Conservation (phyloP, 2,797 vertebrate species). For the Cygnus olor region DNA sequence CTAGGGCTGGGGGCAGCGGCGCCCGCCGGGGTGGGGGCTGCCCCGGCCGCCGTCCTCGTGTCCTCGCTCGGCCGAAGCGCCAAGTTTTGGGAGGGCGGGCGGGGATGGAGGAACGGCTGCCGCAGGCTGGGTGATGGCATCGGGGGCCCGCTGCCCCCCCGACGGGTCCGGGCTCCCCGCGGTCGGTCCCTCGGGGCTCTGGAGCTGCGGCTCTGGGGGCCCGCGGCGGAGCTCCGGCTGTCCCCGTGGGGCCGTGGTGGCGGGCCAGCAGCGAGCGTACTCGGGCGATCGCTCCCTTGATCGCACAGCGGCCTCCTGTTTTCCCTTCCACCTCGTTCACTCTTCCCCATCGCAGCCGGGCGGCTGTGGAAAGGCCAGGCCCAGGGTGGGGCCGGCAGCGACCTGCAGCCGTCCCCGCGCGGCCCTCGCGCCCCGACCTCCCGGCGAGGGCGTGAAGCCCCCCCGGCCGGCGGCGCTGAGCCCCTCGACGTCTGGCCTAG, state of each 20-base stretch:
- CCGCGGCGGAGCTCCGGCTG: neutral
- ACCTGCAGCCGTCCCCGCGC: neutral
- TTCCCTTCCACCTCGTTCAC: neutral
- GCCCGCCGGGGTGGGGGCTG: no score
- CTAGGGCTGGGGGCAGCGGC: neutral
- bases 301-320: accelerated
- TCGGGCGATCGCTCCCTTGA: neutral
- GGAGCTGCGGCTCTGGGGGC: no score
- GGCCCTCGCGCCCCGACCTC: neutral
- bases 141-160: neutral
- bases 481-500: no score
- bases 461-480: no score
- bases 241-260: accelerated
- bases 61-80: no score
- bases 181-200: no score
- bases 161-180: accelerated
- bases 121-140: no score
- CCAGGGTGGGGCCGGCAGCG: neutral
- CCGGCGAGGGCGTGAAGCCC: neutral
- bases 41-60: no score
- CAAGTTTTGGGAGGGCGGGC: accelerated
- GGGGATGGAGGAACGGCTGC: no score
- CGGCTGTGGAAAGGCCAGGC: neutral
- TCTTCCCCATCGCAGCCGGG: neutral
- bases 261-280: accelerated